phyloP scores from a whole-genome alignment of 1,140 invertebrate genomes.

The Sycophaga agraensis region DNA sequence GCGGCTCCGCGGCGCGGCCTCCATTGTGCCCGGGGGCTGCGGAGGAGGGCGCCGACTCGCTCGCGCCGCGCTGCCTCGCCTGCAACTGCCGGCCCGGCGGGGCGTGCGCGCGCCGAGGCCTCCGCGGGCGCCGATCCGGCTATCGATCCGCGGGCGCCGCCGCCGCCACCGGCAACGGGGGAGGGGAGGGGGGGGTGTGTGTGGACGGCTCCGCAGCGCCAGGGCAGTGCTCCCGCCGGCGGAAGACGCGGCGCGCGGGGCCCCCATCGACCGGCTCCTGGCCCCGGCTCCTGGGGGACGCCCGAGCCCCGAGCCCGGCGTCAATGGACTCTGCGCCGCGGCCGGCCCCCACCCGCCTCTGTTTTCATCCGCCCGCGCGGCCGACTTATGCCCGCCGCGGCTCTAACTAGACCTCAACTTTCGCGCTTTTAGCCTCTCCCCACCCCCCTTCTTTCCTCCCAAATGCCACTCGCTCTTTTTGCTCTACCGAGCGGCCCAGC shows the following conservation, averaged over 20 bases:
- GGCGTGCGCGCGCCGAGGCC: background rate
- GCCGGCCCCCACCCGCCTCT: background rate
- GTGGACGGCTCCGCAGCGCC: too few species aligned
- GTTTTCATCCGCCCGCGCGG: background rate
- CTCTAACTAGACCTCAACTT: too few species aligned
- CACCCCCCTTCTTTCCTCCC: background rate
- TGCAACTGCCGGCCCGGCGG: background rate
- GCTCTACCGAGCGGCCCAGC: too few species aligned
- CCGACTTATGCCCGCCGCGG: too few species aligned
- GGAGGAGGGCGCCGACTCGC: background rate
- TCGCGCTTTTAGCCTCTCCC: background rate
- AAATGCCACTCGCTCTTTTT: too few species aligned
- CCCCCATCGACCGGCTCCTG: background rate
- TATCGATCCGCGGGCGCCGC: background rate
- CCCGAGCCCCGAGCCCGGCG: background rate
- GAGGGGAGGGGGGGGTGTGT: too few species aligned
- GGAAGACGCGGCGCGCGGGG: too few species aligned
- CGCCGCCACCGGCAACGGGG: too few species aligned
- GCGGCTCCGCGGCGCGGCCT: conserved; percentile 11
- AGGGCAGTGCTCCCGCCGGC: too few species aligned
- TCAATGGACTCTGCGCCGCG: background rate
- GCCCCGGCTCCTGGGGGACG: background rate
- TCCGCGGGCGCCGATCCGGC: background rate
- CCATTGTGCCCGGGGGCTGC: background rate
- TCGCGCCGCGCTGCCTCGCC: background rate